Conservation (phyloP, 2,888 invertebrate genomes). For the Apotomis turbidana region DNA sequence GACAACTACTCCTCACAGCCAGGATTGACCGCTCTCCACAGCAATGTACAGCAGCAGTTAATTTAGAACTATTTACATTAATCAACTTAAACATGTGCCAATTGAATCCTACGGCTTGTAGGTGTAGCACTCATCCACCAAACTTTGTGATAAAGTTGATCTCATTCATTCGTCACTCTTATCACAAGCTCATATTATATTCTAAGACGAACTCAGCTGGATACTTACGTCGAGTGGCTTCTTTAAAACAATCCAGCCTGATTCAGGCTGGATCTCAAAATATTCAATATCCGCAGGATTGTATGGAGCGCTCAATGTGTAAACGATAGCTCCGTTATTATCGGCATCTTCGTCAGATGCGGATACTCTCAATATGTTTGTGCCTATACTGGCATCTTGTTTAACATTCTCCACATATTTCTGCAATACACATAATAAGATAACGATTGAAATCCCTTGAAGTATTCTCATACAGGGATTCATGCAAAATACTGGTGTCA, state of each 20-base stretch:
- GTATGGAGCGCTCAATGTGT: conserved; percentile 94
- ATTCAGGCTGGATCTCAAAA: conserved; percentile 98
- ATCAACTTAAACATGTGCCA: conserved; percentile 81
- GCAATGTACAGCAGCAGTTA: conserved; percentile 81
- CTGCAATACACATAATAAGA: conserved; percentile 82
- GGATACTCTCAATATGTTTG: conserved; percentile 96
- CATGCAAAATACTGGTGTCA: conserved; percentile 37
- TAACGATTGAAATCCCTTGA: conserved; percentile 40
- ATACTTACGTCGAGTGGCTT: conserved; percentile 98
- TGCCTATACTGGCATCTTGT: conserved; percentile 97
- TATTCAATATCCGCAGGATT: conserved; percentile 96
- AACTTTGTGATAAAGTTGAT: conserved; percentile 79
- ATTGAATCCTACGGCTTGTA: conserved; percentile 83
- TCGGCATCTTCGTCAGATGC: conserved; percentile 99
- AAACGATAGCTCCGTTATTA: conserved; percentile 97
- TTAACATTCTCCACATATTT: conserved; percentile 99
- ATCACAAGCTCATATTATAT: conserved; percentile 62
- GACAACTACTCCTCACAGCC: conserved; percentile 83
- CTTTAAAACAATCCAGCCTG: conserved; percentile 98
- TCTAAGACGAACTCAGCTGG: conserved; percentile 47
- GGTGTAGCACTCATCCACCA: conserved; percentile 83
- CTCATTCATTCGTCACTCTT: conserved; percentile 78
- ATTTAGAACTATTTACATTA: conserved; percentile 83
- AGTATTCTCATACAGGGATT: conserved; percentile 34
- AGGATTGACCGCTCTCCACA: conserved; percentile 79